These are phyloP conservation scores for Lepetodrilus schrolli DNA, from an alignment of 2,888 invertebrate species.

Conservation along the genomic window DNA sequence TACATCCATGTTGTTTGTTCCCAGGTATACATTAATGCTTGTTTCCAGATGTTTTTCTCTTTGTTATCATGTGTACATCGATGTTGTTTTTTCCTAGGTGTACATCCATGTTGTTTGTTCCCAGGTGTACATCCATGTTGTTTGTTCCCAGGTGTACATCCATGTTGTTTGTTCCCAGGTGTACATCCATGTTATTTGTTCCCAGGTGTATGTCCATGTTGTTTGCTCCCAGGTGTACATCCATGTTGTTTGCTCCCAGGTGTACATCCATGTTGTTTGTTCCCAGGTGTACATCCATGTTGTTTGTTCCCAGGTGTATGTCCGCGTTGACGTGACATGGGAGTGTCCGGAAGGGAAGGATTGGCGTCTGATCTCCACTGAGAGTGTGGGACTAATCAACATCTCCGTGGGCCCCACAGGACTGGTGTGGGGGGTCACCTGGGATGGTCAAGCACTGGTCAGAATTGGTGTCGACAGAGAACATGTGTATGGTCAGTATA, in stretches of 20 bases:
- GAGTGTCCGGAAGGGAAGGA: conserved; percentile 90
- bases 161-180: not conserved
- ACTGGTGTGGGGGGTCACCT: conserved; percentile 89
- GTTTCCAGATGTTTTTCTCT: not conserved
- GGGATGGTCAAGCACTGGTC: conserved; percentile 88
- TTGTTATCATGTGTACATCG: not conserved
- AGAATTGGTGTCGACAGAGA: conserved; percentile 89
- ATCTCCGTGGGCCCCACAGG: conserved; percentile 90
- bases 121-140: not conserved
- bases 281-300: not conserved
- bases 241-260: not conserved
- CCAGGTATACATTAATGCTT: not conserved
- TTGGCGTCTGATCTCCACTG: conserved; percentile 86
- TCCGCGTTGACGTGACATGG: conserved; percentile 86
- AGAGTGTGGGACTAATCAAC: conserved; percentile 86
- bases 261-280: not conserved
- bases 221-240: not conserved
- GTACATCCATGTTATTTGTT: not conserved
- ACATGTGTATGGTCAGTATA: conserved; percentile 80
- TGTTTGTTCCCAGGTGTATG: conserved; percentile 82
- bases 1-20: not conserved
- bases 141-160: not conserved
- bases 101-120: not conserved
- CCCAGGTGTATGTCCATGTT: not conserved
- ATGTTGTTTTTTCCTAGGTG: not conserved